Conservation (phyloP, 2,888 invertebrate genomes). For the Monopis laevigella region DNA sequence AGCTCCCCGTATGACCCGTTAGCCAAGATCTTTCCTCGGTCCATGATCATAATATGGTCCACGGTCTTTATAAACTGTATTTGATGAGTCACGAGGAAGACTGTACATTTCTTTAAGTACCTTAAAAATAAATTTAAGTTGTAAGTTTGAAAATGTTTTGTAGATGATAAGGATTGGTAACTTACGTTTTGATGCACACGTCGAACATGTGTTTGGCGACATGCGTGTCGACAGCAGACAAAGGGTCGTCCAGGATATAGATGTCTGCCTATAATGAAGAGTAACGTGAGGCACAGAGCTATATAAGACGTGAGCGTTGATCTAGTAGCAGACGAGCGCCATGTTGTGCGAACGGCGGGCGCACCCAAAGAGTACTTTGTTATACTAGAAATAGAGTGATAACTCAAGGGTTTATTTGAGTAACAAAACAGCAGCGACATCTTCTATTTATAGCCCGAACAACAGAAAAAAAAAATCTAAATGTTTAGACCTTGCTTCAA, state of each 20-base stretch:
- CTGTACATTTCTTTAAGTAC: constrained; percentile 72
- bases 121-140: constrained; percentile 27
- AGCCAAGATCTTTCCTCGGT: constrained; percentile 43
- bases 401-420: too few relatives aligned
- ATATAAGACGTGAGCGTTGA: too few relatives aligned
- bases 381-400: too few relatives aligned
- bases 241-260: constrained; percentile 78
- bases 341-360: too few relatives aligned
- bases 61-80: constrained; percentile 78
- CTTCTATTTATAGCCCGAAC: too few relatives aligned
- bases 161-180: constrained; percentile 1
- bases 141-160: too few relatives aligned
- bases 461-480: too few relatives aligned
- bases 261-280: constrained; percentile 71
- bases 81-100: constrained; percentile 85
- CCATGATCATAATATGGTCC: constrained; percentile 64
- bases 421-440: too few relatives aligned
- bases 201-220: constrained; percentile 77
- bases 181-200: constrained; percentile 67
- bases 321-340: too few relatives aligned
- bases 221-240: constrained; percentile 78
- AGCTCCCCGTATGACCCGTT: constrained; percentile 44
- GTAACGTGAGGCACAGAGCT: too few relatives aligned
- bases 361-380: too few relatives aligned
- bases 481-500: too few relatives aligned